Conservation (phyloP, 2,797 vertebrate species). For the Oceanodroma leucorhoa region DNA sequence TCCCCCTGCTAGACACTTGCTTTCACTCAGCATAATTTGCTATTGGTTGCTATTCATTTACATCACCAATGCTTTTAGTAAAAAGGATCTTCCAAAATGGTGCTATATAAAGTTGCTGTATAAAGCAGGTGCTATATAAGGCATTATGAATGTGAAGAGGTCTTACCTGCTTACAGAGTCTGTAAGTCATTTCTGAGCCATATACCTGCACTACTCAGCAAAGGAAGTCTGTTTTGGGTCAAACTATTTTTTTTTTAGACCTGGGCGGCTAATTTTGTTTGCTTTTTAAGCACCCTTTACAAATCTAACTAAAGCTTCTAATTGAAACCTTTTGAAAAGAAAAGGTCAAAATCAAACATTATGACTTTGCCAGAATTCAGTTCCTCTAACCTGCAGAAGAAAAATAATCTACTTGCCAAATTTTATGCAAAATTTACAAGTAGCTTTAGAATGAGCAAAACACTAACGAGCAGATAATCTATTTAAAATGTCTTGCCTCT, state of each 20-base stretch:
- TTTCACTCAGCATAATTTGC: background rate
- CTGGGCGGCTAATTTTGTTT: background rate
- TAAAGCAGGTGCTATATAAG: background rate
- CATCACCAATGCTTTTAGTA: background rate
- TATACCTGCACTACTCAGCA: background rate
- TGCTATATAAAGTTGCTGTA: background rate
- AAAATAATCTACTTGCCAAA: background rate
- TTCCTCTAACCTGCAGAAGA: background rate
- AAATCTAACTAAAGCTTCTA: background rate
- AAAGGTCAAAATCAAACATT: background rate
- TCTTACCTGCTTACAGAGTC: background rate
- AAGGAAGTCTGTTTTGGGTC: background rate
- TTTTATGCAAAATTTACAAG: background rate
- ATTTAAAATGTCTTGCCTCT: background rate
- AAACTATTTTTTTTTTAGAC: background rate
- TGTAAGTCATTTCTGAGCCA: background rate
- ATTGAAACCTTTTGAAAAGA: background rate
- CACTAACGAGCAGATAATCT: background rate
- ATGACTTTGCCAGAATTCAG: accelerated
- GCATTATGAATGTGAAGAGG: background rate
- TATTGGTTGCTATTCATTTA: background rate
- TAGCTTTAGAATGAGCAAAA: background rate
- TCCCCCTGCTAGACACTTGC: accelerated
- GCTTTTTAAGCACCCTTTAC: background rate
- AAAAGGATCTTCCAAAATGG: background rate